Evolutionary conservation across 2,113 vertebrate genomes (phyloP).

Genomic region (Narcine bancroftii): DNA sequence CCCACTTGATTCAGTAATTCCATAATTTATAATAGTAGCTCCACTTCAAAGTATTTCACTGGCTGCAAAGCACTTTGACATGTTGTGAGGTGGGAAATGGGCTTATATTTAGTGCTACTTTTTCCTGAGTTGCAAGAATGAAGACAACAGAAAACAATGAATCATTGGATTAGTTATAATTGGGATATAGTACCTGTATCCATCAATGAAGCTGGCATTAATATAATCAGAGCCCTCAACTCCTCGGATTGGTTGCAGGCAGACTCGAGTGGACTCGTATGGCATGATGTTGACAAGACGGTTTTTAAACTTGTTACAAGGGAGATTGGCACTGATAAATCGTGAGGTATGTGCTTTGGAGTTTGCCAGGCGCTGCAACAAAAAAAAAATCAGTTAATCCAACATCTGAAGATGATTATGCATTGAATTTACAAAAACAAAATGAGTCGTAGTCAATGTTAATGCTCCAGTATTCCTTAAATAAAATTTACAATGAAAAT

Average conservation of each 20-base stretch:
- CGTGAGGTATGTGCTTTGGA: slow-evolving; percentile 86
- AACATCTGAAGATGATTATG: background rate
- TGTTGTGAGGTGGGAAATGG: background rate
- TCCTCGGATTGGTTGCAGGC: slow-evolving; percentile 87
- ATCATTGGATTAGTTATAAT: background rate
- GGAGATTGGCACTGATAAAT: slow-evolving; percentile 93
- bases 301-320: slow-evolving; percentile 97
- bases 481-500: background rate
- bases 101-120: background rate
- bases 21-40: background rate
- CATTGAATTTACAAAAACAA: background rate
- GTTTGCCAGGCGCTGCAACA: slow-evolving; percentile 75
- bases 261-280: slow-evolving; percentile 82
- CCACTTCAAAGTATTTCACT: background rate
- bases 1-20: background rate
- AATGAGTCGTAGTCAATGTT: background rate
- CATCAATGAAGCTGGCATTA: slow-evolving; percentile 91
- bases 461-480: background rate
- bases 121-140: background rate
- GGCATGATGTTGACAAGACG: slow-evolving; percentile 93
- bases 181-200: slow-evolving; percentile 68
- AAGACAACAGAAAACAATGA: background rate
- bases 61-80: background rate
- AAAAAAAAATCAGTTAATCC: background rate
- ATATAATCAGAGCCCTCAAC: slow-evolving; percentile 95